Conservation (phyloP, 2,113 vertebrate genomes). For the Scomber colias region DNA sequence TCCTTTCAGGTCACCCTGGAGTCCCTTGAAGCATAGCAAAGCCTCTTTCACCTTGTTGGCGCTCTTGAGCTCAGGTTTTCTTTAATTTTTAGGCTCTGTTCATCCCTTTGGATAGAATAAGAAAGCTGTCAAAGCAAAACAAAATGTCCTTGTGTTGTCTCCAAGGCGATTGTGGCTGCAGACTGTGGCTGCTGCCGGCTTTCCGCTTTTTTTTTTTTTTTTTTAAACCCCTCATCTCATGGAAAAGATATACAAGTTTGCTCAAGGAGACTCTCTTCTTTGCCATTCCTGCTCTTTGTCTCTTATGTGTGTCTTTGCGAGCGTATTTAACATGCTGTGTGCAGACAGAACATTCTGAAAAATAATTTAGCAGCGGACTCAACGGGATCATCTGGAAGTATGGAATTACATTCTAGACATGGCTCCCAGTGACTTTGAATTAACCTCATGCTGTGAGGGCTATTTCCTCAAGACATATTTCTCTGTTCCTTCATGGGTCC, state of each 20-base stretch:
- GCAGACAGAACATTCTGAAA: slow-evolving; percentile 44
- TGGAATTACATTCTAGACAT: slow-evolving; percentile 69
- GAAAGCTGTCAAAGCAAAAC: slow-evolving; percentile 71
- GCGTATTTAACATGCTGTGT: slow-evolving; percentile 59
- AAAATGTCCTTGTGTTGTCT: slow-evolving; percentile 81
- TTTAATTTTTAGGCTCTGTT: slow-evolving; percentile 3
- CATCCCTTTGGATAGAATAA: slow-evolving; percentile 64
- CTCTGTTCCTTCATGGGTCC: background rate
- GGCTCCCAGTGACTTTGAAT: slow-evolving; percentile 69
- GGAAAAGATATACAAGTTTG: slow-evolving; percentile 73
- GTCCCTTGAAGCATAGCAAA: slow-evolving; percentile 42
- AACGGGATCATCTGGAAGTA: slow-evolving; percentile 64
- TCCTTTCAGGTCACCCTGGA: slow-evolving; percentile 45
- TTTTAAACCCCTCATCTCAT: slow-evolving; percentile 45
- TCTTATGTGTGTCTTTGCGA: slow-evolving; percentile 36
- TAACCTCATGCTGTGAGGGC: slow-evolving; percentile 56
- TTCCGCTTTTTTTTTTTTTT: slow-evolving; percentile 19
- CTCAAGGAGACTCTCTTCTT: slow-evolving; percentile 71
- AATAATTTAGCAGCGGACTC: slow-evolving; percentile 58
- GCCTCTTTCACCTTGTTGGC: slow-evolving; percentile 46
- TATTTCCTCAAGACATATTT: slow-evolving; percentile 52
- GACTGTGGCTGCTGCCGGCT: slow-evolving; percentile 63
- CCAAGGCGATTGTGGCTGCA: slow-evolving; percentile 65
- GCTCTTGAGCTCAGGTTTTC: slow-evolving; percentile 30
- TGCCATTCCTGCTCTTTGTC: slow-evolving; percentile 14